Evolutionary conservation across 2,888 invertebrate genomes (phyloP).

Genomic region (Laothoe populi): DNA sequence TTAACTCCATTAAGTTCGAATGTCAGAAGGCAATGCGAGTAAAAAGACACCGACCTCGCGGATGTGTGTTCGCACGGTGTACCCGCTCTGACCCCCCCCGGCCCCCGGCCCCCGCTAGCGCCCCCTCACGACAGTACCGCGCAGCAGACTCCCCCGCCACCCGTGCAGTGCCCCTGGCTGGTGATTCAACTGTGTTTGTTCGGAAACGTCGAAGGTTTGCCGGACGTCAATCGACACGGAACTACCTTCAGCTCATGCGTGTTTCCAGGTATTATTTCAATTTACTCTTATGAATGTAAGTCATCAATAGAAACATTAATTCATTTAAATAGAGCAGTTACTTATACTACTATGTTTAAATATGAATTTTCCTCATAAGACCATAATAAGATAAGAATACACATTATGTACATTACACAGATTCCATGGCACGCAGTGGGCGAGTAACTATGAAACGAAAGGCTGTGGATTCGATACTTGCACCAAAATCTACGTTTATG

Average conservation of each 20-base stretch:
- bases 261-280: constrained; percentile 76
- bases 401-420: background rate
- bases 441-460: no score
- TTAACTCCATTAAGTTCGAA: constrained; percentile 79
- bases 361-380: background rate
- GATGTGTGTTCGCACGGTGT: constrained; percentile 64
- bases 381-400: background rate
- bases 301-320: constrained; percentile 44
- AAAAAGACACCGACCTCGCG: constrained; percentile 78
- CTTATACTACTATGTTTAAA: background rate
- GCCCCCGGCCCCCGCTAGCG: constrained; percentile 33
- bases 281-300: constrained; percentile 56
- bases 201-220: constrained; percentile 83
- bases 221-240: constrained; percentile 81
- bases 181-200: constrained; percentile 75
- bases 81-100: constrained; percentile 38
- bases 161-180: constrained; percentile 34
- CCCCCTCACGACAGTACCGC: constrained; percentile 34
- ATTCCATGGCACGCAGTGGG: no score
- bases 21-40: constrained; percentile 77
- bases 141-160: constrained; percentile 36
- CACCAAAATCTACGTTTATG: no score
- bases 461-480: no score
- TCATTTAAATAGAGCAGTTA: background rate
- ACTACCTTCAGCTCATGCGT: constrained; percentile 76